Conservation (phyloP, 2,888 invertebrate species). For the Ichneumon xanthorius region DNA sequence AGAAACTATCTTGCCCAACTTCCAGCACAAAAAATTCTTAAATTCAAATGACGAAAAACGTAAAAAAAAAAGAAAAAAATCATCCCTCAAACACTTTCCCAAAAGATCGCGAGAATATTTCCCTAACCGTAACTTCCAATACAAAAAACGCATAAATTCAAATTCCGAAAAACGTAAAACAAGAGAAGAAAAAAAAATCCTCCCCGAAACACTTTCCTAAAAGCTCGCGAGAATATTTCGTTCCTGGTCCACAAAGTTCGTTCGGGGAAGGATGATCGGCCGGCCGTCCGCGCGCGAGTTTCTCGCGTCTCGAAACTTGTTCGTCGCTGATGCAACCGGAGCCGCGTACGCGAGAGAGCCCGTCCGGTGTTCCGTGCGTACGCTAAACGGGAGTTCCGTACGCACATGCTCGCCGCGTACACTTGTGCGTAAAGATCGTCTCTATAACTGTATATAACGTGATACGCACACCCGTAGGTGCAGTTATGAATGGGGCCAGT, state of each 20-base stretch:
- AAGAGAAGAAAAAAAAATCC: too few species aligned
- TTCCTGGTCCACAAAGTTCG: not conserved
- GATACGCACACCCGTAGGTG: constrained; percentile 56
- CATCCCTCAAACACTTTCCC: too few species aligned
- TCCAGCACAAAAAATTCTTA: too few species aligned
- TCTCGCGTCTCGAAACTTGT: not conserved
- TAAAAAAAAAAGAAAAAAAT: too few species aligned
- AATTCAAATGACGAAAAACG: too few species aligned
- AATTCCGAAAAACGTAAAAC: too few species aligned
- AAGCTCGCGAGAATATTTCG: not conserved
- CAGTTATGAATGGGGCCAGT: constrained; percentile 82
- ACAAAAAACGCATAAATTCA: too few species aligned
- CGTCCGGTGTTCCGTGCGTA: constrained; percentile 65
- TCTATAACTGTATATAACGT: constrained; percentile 51
- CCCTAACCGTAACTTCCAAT: too few species aligned
- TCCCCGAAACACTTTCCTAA: not conserved
- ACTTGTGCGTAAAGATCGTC: constrained; percentile 23
- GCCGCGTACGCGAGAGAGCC: not conserved
- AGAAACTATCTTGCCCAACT: too few species aligned
- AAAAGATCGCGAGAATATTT: too few species aligned
- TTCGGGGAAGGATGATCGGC: not conserved
- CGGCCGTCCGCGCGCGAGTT: not conserved
- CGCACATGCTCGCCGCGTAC: constrained; percentile 40
- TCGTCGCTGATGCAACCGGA: constrained; percentile 14
- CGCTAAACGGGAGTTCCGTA: constrained; percentile 37